Evolutionary conservation across 2,113 vertebrate species (phyloP).

Genomic region (Cyprinodon variegatus): DNA sequence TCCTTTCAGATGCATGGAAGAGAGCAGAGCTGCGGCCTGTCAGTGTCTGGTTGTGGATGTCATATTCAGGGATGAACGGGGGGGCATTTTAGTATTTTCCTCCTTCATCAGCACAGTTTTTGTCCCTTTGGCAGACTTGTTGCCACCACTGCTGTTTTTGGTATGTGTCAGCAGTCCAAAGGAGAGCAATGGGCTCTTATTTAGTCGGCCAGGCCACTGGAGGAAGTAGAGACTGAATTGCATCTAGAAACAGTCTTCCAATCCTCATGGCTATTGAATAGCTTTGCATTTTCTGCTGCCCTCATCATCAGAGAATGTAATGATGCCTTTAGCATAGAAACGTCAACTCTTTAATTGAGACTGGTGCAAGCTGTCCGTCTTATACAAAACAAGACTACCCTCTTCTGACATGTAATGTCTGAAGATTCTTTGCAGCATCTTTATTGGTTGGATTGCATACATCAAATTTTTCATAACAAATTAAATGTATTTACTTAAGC

Average conservation of each 20-base stretch:
- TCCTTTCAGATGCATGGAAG: conserved; percentile 28
- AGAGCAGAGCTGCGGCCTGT: conserved; percentile 52
- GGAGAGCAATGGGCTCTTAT: conserved; percentile 41
- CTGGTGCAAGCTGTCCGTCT: neutral
- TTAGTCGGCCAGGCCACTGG: conserved; percentile 24
- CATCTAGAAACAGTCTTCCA: conserved; percentile 19
- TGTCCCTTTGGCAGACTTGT: conserved; percentile 52
- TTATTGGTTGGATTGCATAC: conserved; percentile 37
- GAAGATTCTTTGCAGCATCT: conserved; percentile 9
- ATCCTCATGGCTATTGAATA: conserved; percentile 15
- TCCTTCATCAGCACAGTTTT: conserved; percentile 70
- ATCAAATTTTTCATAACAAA: conserved; percentile 28
- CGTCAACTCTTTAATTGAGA: neutral
- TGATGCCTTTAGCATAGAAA: conserved; percentile 6
- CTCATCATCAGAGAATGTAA: conserved; percentile 8
- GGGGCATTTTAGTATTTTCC: conserved; percentile 32
- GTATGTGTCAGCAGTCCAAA: conserved; percentile 34
- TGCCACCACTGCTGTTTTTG: conserved; percentile 34
- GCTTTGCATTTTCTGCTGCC: conserved; percentile 8
- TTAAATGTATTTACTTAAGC: conserved; percentile 31
- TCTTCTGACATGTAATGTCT: conserved; percentile 3
- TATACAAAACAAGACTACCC: neutral
- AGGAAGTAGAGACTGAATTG: conserved; percentile 33
- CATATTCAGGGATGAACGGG: conserved; percentile 33
- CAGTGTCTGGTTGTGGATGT: conserved; percentile 46